Conservation (phyloP, 2,113 vertebrate species). For the Hassar affinis region DNA sequence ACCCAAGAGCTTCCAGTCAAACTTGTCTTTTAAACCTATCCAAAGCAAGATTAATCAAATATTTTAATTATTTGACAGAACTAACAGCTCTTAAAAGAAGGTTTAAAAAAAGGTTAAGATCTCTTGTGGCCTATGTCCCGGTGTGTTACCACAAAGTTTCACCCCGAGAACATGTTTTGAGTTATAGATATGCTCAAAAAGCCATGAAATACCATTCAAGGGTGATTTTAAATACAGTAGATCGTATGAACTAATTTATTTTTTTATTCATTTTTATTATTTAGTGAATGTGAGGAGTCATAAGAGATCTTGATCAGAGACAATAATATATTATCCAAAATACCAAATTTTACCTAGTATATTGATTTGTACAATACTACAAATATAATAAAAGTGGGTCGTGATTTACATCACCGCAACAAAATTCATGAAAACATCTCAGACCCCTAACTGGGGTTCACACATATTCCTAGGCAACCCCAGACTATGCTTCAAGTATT, state of each 20-base stretch:
- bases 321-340: neutral
- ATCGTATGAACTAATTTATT: neutral
- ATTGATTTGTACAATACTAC: neutral
- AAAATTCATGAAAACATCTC: neutral
- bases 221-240: neutral
- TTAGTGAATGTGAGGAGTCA: neutral
- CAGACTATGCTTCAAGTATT: neutral
- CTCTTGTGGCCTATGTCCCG: neutral
- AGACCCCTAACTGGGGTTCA: neutral
- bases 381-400: neutral
- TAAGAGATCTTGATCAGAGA: neutral
- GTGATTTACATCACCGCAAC: neutral
- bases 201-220: neutral
- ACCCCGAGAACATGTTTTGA: neutral
- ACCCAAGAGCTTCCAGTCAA: constrained; percentile 63
- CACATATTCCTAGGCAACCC: neutral
- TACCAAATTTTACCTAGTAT: neutral
- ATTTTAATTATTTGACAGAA: neutral
- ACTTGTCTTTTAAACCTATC: constrained; percentile 37
- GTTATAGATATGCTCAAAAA: neutral
- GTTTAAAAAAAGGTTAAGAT: neutral
- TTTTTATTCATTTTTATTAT: neutral
- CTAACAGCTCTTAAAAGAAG: neutral
- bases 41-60: neutral
- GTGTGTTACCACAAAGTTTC: neutral